Conservation (phyloP, 64 coral and sea anemone species). For the Anthopleura sola region DNA sequence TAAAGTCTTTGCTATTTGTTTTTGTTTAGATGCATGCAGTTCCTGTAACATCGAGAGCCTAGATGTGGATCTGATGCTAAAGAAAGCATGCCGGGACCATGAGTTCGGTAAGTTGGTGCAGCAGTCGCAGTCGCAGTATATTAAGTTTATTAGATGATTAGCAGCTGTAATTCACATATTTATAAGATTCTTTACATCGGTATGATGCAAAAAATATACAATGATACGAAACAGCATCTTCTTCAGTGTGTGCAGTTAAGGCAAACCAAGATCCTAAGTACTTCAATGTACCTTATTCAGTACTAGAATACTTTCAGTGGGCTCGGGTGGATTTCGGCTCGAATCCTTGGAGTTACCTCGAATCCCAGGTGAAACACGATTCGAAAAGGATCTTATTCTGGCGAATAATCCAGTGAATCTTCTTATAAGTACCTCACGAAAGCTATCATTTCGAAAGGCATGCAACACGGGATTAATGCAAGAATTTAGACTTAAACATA, state of each 20-base stretch:
- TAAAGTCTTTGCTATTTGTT: neutral
- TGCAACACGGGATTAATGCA: neutral
- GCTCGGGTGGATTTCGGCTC: no score
- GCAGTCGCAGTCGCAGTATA: no score
- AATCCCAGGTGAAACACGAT: neutral
- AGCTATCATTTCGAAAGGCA: neutral
- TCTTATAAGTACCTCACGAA: neutral
- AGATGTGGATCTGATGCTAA: neutral
- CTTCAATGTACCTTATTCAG: no score
- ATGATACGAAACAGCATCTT: no score
- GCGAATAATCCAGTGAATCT: neutral
- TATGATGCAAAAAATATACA: no score
- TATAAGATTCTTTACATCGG: no score
- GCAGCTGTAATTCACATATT: no score
- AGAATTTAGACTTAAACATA: neutral
- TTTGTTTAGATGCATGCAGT: conserved; percentile 27
- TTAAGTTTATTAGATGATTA: no score
- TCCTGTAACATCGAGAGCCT: conserved; percentile 20
- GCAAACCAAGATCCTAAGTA: no score
- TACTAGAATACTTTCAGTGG: no score
- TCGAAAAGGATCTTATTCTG: neutral
- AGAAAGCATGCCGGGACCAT: conserved; percentile 23
- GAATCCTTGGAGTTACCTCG: no score
- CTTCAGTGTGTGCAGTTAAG: no score
- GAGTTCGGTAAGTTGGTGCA: conserved; percentile 29